Percentiles rank a stretch among this genome's conserved stretches.
Conservation (phyloP, 2,888 invertebrate species). For the Venusia cambrica region DNA sequence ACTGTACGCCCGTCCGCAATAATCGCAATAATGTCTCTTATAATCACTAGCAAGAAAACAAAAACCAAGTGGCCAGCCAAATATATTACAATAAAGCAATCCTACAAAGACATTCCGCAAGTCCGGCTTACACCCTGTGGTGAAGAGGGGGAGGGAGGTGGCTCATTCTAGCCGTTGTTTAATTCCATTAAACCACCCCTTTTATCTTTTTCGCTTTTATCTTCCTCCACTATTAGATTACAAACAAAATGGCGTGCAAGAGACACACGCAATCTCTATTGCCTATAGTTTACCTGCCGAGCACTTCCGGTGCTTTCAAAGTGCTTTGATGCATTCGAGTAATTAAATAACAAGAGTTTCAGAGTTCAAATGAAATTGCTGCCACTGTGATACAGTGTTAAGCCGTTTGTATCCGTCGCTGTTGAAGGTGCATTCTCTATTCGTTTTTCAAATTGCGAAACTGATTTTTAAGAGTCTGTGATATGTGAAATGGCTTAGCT, state of each 20-base stretch:
- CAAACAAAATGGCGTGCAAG: constrained; percentile 72
- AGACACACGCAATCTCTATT: constrained; percentile 70
- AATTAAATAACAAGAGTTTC: constrained; percentile 13
- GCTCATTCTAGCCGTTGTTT: constrained; percentile 60
- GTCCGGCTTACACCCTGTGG: constrained; percentile 62
- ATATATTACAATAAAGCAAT: constrained; percentile 55
- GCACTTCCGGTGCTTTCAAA: constrained; percentile 39
- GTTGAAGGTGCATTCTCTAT: no score
- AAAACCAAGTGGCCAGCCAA: constrained; percentile 44
- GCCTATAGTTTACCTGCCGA: constrained; percentile 57
- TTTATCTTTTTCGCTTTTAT: constrained; percentile 77
- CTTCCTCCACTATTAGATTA: constrained; percentile 76
- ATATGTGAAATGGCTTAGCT: no score
- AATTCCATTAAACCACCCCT: constrained; percentile 80
- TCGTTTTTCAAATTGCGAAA: no score
- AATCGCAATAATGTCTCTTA: constrained; percentile 40
- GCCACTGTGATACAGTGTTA: no score
- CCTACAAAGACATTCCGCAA: constrained; percentile 72
- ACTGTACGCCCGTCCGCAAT: constrained; percentile 27
- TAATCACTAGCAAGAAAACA: constrained; percentile 38
- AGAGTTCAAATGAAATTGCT: no score
- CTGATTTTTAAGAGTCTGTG: no score
- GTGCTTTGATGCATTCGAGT: constrained; percentile 31
- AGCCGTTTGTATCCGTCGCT: no score
- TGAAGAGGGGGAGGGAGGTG: constrained; percentile 18